Evolutionary conservation across 1,140 invertebrate genomes (phyloP).

Genomic region (Bemisia tabaci): DNA sequence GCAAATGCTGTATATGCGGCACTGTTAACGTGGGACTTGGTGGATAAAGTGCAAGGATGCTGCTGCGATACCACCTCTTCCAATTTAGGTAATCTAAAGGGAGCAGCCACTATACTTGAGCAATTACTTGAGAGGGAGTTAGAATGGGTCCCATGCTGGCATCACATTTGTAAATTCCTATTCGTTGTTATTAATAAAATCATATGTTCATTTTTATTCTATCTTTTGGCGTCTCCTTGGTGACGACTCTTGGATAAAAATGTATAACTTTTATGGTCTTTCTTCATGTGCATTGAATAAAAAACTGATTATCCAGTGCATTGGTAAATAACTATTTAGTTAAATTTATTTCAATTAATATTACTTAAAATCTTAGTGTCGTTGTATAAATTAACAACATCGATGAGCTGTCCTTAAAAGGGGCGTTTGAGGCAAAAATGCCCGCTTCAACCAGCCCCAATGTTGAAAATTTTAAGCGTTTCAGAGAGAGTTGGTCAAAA

Average conservation of each 20-base stretch:
- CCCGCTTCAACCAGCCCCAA: conserved; percentile 3
- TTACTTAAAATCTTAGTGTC: too few species aligned
- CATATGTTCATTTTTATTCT: too few species aligned
- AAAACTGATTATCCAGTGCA: too few species aligned
- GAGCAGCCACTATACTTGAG: conserved; percentile 13
- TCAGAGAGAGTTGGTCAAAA: conserved; percentile 14
- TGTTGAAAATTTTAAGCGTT: conserved; percentile 9
- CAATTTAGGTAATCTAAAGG: conserved; percentile 15
- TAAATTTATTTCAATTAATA: too few species aligned
- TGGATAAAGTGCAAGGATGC: conserved; percentile 16
- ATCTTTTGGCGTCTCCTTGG: too few species aligned
- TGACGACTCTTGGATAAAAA: too few species aligned
- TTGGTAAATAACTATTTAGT: too few species aligned
- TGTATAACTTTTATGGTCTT: too few species aligned
- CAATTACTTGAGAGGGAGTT: conserved; percentile 10
- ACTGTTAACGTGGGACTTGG: conserved; percentile 11
- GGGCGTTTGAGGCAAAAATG: conserved; percentile 12
- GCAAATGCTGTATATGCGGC: conserved; percentile 9
- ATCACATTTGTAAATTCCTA: too few species aligned
- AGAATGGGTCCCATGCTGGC: conserved; percentile 12
- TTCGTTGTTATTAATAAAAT: too few species aligned
- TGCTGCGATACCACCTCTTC: conserved; percentile 18
- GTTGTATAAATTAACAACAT: too few species aligned
- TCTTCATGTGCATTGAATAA: too few species aligned
- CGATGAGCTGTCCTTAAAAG: conserved; percentile 7